Base-by-base conservation (phyloP, 2,797 vertebrate species). In the Chrysocyon brachyurus region DNA sequence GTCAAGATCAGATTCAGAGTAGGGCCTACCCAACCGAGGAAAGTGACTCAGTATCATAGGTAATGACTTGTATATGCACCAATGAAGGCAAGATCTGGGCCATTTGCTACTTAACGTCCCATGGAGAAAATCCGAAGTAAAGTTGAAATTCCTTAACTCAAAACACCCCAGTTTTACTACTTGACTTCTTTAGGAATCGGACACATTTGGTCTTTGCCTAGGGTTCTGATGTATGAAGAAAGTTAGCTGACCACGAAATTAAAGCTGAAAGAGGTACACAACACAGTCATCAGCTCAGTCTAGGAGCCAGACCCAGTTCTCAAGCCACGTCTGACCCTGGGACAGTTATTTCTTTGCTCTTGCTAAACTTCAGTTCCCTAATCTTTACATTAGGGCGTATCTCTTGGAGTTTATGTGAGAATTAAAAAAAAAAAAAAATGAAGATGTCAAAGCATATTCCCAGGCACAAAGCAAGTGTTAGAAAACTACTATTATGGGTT, bases 51-150 rank as follows among this genome's bases (percentile, higher is more conserved):
- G 12, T 46, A 59, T 57, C 73, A 82, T n/a, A 59, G 3, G 52
- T 83, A 86, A 79, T 85, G 68, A 68, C 52, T 19, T 82, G 19
- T 9, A 28, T 70, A 68, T 61, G 46, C 72, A 82, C 54, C 54
- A 33, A 1, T 54, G 66, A 49, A 49, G 2, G 36, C 26, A 61
- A 33, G 72, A 87, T 84, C 54, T 61, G 40, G 56, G 46, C 40
- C 88, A 79, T 75, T 96, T 87, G 90, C 46, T 75, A 61, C 54
- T 63, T 92, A 97, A 94, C 2, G 89, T 84, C 26, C 66, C 86
- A 56, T 81, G 24, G 94, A 93, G 64, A 93, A 90, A 95, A 96
- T 61, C n/a, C 68, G 26, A 66, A 95, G 73, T 79, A 91, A 87
- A 66, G 82, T 73, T 82, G n/a, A 61, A 79, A 93, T 78, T 66